These are phyloP conservation scores for Hydropsyche betteni DNA, from an alignment of 2,888 invertebrate species.

Conservation along the genomic window DNA sequence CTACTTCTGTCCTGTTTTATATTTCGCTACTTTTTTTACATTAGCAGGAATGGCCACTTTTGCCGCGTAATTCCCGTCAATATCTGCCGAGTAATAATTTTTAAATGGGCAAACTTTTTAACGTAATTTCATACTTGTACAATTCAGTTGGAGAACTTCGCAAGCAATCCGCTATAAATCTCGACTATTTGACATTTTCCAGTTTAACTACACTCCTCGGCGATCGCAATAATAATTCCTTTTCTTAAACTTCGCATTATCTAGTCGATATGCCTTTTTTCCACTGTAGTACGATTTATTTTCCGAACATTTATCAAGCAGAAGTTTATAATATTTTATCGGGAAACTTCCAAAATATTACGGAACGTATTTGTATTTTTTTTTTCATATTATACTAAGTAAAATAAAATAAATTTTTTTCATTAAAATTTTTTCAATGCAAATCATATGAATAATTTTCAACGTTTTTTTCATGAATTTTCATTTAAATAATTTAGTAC, in stretches of 20 bases:
- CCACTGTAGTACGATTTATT: neutral
- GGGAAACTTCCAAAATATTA: no score
- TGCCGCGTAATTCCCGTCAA: constrained; percentile 21
- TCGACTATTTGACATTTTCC: constrained; percentile 20
- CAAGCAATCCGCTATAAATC: constrained; percentile 21
- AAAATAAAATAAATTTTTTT: no score
- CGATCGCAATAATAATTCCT: neutral
- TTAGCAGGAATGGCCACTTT: neutral
- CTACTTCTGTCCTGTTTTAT: neutral
- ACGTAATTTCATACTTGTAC: constrained; percentile 25
- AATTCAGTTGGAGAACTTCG: constrained; percentile 7
- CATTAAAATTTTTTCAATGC: no score
- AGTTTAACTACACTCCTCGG: neutral
- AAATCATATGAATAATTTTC: no score
- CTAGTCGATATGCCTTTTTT: neutral
- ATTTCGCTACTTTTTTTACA: neutral
- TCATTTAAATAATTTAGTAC: no score
- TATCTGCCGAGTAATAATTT: constrained; percentile 21
- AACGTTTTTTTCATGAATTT: no score
- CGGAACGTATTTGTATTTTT: no score
- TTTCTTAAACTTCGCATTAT: neutral
- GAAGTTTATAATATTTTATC: no score
- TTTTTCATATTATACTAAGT: no score
- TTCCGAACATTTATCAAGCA: no score
- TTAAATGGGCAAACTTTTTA: constrained; percentile 23